A percentile compares a stretch with the other conserved stretches of the same genome.
Evolutionary conservation across 1,140 invertebrate species (phyloP).

Genomic region (Nomia melanderi): DNA sequence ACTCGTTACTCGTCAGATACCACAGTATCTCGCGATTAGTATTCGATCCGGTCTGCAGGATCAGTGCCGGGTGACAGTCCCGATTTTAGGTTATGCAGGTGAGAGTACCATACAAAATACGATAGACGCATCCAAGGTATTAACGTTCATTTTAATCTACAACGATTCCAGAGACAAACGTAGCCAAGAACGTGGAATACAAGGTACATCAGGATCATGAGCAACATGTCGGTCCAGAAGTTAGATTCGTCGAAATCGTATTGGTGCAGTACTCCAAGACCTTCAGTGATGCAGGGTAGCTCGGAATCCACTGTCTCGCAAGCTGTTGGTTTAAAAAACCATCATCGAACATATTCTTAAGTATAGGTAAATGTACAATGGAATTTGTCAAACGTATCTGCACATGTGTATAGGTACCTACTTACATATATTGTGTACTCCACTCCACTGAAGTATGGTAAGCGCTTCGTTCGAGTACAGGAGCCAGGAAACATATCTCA

Average conservation of each 20-base stretch:
- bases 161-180: constrained; percentile 84
- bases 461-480: constrained; percentile 95
- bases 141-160: constrained; percentile 83
- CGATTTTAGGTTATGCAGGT: too few relatives aligned
- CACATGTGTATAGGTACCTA: constrained; percentile 52
- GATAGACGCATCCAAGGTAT: not conserved
- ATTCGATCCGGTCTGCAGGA: too few relatives aligned
- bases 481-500: constrained; percentile 95
- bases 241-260: constrained; percentile 87
- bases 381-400: too few relatives aligned
- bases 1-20: too few relatives aligned
- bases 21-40: too few relatives aligned
- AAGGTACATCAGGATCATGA: constrained; percentile 85
- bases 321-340: constrained; percentile 78
- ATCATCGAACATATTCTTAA: too few relatives aligned
- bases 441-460: constrained; percentile 89
- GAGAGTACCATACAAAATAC: too few relatives aligned
- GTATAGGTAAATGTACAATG: too few relatives aligned
- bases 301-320: constrained; percentile 82
- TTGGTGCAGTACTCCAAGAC: constrained; percentile 86
- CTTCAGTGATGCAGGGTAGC: constrained; percentile 87
- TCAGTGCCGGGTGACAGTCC: too few relatives aligned
- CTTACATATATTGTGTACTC: constrained; percentile 90
- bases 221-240: constrained; percentile 84
- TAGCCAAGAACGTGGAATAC: constrained; percentile 87